Conservation (phyloP, 2,113 vertebrate genomes). For the Tiliqua scincoides region DNA sequence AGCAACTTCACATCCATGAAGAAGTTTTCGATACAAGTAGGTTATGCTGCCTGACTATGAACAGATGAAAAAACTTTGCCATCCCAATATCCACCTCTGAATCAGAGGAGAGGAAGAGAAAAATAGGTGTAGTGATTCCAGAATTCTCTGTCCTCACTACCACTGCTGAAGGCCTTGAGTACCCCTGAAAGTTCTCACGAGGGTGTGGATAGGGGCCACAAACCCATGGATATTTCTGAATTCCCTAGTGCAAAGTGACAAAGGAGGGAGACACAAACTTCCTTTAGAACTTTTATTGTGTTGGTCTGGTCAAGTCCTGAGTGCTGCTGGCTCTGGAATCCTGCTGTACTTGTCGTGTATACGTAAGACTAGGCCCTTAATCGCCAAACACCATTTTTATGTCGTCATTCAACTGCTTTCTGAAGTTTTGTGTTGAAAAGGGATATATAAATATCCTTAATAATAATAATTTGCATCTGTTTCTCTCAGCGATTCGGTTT, state of each 20-base stretch:
- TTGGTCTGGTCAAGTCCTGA: background rate
- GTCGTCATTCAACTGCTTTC: no score
- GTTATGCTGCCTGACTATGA: background rate
- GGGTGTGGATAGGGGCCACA: background rate
- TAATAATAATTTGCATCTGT: constrained; percentile 27
- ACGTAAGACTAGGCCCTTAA: background rate
- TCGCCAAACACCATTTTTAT: no score
- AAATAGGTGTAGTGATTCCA: background rate
- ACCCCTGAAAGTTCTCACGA: background rate
- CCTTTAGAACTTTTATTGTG: no score
- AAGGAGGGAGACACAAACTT: no score
- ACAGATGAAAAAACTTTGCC: background rate
- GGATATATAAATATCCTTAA: no score
- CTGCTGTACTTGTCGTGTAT: background rate
- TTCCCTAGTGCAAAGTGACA: background rate
- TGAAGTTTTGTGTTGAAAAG: no score
- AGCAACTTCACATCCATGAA: background rate
- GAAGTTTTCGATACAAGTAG: background rate
- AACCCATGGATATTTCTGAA: background rate
- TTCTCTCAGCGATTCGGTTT: constrained; percentile 90
- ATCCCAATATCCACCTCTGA: background rate
- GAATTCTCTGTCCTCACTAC: background rate
- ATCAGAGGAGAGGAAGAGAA: background rate
- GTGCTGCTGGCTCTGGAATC: background rate
- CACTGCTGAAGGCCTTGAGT: background rate